These are phyloP conservation scores for Orthosia cruda DNA, from an alignment of 2,888 invertebrate species.

Conservation along the genomic window DNA sequence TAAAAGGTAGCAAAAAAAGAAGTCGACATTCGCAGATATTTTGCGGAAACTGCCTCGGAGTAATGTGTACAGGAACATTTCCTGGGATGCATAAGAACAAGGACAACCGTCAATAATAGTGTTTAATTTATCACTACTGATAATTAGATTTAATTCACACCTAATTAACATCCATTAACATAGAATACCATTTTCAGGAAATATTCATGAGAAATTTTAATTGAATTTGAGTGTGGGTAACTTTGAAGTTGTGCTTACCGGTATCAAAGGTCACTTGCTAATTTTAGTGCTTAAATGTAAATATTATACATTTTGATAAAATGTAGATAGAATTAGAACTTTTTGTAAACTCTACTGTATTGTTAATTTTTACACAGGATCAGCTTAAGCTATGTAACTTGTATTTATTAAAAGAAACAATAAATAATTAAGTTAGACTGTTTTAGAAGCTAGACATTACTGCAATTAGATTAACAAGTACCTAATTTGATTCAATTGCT, in stretches of 20 bases:
- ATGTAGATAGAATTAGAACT: not conserved
- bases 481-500: not conserved
- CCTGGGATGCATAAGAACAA: conserved; percentile 61
- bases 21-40: conserved; percentile 67
- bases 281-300: not conserved
- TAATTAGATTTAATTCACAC: conserved; percentile 19
- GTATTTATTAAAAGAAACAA: not conserved
- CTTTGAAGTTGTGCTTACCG: not conserved
- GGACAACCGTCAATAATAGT: conserved; percentile 40
- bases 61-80: conserved; percentile 61
- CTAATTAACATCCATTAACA: conserved; percentile 10
- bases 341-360: not conserved
- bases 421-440: not conserved
- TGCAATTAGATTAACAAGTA: not conserved
- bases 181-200: conserved; percentile 26
- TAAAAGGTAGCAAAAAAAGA: conserved; percentile 65
- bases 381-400: too few species aligned
- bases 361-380: too few species aligned
- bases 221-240: not conserved
- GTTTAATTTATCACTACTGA: conserved; percentile 20
- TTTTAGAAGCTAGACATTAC: not conserved
- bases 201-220: conserved; percentile 8
- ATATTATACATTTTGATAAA: not conserved
- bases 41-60: conserved; percentile 66
- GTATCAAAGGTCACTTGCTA: not conserved